phyloP scores from a whole-genome alignment of 2,888 invertebrate genomes.

The Nebria salina region DNA sequence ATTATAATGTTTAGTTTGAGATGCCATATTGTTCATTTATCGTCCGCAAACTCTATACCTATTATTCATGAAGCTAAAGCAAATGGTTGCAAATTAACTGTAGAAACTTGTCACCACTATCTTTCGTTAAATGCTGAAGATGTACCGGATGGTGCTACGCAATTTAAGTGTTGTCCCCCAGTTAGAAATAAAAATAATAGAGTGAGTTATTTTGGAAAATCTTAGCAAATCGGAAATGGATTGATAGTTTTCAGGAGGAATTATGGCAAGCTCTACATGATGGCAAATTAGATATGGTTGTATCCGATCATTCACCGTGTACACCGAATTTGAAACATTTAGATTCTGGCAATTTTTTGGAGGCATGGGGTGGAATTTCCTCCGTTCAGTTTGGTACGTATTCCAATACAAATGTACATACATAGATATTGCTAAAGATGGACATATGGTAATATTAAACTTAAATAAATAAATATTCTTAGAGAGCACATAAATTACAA shows the following conservation, averaged over 20 bases:
- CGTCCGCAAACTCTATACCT: slow-evolving; percentile 69
- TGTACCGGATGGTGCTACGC: slow-evolving; percentile 71
- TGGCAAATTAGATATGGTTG: slow-evolving; percentile 71
- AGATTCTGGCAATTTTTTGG: slow-evolving; percentile 68
- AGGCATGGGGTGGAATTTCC: slow-evolving; percentile 80
- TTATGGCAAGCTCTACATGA: slow-evolving; percentile 72
- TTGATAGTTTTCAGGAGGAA: slow-evolving; percentile 61
- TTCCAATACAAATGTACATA: neutral
- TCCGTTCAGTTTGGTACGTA: slow-evolving; percentile 74
- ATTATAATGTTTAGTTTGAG: slow-evolving; percentile 63
- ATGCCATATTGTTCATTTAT: slow-evolving; percentile 76
- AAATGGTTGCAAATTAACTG: slow-evolving; percentile 69
- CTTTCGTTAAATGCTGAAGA: slow-evolving; percentile 71
- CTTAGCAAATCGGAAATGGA: neutral
- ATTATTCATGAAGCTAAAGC: slow-evolving; percentile 66
- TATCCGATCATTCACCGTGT: slow-evolving; percentile 76
- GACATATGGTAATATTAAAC: too few relatives aligned
- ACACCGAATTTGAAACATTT: slow-evolving; percentile 70
- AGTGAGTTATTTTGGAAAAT: slow-evolving; percentile 57
- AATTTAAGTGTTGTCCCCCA: slow-evolving; percentile 79
- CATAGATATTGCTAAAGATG: too few relatives aligned
- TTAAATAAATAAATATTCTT: too few relatives aligned
- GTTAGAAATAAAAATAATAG: slow-evolving; percentile 71
- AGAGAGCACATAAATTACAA: too few relatives aligned
- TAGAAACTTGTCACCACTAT: slow-evolving; percentile 81